Conservation (phyloP, 2,888 invertebrate genomes). For the Caenorhabditis sp. region DNA sequence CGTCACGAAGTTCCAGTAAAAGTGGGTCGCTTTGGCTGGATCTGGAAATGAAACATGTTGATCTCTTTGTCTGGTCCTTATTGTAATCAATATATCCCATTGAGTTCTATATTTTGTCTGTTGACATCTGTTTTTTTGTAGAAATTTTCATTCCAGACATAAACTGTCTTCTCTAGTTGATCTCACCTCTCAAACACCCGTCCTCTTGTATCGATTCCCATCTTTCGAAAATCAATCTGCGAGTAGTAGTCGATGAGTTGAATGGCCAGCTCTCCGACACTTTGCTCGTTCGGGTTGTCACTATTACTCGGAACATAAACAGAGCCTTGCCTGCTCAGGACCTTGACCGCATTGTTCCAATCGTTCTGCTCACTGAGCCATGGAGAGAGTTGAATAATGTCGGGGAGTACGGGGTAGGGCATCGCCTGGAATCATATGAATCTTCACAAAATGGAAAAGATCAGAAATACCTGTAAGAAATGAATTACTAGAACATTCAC, state of each 20-base stretch:
- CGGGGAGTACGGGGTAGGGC: constrained; percentile 57
- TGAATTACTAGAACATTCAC: constrained; percentile 55
- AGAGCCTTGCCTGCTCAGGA: constrained; percentile 45
- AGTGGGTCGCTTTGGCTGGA: neutral
- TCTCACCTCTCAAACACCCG: constrained; percentile 23
- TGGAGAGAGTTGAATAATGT: constrained; percentile 46
- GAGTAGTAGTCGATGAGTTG: constrained; percentile 61
- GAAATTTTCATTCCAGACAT: neutral
- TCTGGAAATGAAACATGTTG: neutral
- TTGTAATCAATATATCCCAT: too few species aligned
- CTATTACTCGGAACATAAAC: constrained; percentile 39
- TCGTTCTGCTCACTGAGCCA: constrained; percentile 37
- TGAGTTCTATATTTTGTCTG: neutral
- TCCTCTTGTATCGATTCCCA: constrained; percentile 53
- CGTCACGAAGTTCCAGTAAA: constrained; percentile 36
- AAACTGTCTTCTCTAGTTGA: neutral
- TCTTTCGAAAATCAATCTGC: constrained; percentile 49
- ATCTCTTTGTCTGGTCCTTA: too few species aligned
- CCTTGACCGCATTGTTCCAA: constrained; percentile 39
- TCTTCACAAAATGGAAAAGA: too few species aligned
- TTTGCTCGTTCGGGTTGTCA: constrained; percentile 43
- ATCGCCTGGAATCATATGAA: constrained; percentile 33
- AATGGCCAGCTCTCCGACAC: constrained; percentile 39
- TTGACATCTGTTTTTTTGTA: neutral
- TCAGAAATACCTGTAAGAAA: constrained; percentile 63